A percentile compares a stretch with the other conserved stretches of the same genome.
These are phyloP conservation scores for Parauchenoglanis punctatus DNA, from an alignment of 2,797 vertebrate species.

Conservation along the genomic window DNA sequence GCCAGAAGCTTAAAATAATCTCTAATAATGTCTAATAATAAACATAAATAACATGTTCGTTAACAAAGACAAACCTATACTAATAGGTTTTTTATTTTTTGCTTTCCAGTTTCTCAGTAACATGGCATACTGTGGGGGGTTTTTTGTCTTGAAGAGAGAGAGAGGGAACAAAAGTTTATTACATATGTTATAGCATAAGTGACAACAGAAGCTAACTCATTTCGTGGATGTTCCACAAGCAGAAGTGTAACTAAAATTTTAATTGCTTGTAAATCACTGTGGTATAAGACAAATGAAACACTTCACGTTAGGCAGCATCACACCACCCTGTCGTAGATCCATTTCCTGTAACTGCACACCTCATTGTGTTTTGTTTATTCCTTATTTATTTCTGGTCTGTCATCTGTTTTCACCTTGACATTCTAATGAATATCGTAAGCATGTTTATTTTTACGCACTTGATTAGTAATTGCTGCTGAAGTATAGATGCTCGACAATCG, in stretches of 20 bases:
- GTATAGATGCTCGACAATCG: neutral
- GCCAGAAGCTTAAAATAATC: neutral
- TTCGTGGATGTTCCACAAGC: neutral
- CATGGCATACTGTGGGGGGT: neutral
- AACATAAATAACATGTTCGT: neutral
- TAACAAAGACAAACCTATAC: neutral
- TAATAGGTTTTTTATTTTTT: neutral
- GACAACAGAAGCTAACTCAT: neutral
- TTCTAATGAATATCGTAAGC: neutral
- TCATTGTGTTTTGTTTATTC: neutral
- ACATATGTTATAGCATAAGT: neutral
- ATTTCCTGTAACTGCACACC: neutral
- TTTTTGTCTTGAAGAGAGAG: neutral
- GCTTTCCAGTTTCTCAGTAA: neutral
- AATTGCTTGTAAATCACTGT: neutral
- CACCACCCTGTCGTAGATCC: neutral
- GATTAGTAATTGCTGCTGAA: constrained; percentile 4
- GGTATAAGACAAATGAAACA: neutral
- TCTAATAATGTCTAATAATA: neutral
- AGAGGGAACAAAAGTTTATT: neutral
- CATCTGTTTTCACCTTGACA: neutral
- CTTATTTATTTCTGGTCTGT: neutral
- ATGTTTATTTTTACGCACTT: neutral
- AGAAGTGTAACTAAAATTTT: no score
- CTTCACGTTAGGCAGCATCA: neutral